phyloP scores from a whole-genome alignment of 2,888 invertebrate genomes.

The Drosophila koepferae region DNA sequence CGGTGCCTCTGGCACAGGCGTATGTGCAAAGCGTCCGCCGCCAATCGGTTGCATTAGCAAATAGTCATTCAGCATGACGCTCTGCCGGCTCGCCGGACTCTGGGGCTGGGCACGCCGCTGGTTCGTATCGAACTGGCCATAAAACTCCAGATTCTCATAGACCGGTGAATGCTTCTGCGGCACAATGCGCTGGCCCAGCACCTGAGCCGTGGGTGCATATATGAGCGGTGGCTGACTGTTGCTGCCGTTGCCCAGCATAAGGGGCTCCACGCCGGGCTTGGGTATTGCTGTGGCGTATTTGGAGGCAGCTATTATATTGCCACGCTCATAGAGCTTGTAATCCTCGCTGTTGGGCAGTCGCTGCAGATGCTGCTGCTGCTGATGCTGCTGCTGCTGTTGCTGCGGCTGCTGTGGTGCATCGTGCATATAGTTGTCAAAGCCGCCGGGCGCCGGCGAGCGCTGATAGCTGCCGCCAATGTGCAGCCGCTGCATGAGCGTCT shows the following conservation, averaged over 20 bases:
- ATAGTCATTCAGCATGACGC: conserved; percentile 85
- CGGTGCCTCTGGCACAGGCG: conserved; percentile 86
- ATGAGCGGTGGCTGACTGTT: conserved; percentile 50
- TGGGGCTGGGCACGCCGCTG: conserved; percentile 92
- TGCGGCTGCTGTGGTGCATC: conserved; percentile 86
- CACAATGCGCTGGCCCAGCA: conserved; percentile 81
- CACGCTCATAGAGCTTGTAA: conserved; percentile 88
- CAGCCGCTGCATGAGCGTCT: conserved; percentile 82
- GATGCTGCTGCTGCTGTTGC: conserved; percentile 86
- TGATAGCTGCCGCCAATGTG: conserved; percentile 76
- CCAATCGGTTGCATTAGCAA: conserved; percentile 84
- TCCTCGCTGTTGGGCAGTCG: conserved; percentile 87
- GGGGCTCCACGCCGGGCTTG: conserved; percentile 85
- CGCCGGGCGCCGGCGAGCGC: conserved; percentile 74
- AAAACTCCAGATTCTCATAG: conserved; percentile 94
- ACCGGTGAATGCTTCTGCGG: conserved; percentile 86
- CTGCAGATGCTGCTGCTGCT: conserved; percentile 86
- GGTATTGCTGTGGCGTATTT: conserved; percentile 89
- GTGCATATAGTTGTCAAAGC: conserved; percentile 74
- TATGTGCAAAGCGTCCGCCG: conserved; percentile 84
- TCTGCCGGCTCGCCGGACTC: conserved; percentile 77
- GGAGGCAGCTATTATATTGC: conserved; percentile 91
- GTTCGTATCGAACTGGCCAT: conserved; percentile 86
- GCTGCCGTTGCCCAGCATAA: conserved; percentile 36
- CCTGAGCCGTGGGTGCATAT: conserved; percentile 65